These are phyloP conservation scores for Meiosimyza platycephala DNA, from an alignment of 2,888 invertebrate species.

Conservation along the genomic window DNA sequence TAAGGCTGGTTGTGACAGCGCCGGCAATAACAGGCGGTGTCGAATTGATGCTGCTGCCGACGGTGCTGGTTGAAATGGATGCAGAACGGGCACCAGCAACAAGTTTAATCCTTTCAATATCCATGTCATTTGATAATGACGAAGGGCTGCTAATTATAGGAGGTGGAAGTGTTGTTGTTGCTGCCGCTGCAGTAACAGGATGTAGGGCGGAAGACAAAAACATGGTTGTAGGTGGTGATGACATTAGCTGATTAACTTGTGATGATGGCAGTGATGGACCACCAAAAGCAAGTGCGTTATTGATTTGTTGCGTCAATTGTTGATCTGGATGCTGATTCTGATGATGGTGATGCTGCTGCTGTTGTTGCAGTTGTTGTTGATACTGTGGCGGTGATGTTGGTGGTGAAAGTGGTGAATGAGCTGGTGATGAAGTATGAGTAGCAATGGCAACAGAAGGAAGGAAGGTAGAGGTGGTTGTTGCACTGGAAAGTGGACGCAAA, in stretches of 20 bases:
- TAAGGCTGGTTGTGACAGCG: conserved; percentile 42
- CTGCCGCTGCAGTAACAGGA: conserved; percentile 34
- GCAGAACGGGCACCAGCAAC: conserved; percentile 58
- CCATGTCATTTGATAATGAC: conserved; percentile 56
- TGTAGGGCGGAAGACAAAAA: conserved; percentile 36
- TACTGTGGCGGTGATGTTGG: conserved; percentile 56
- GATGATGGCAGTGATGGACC: not conserved
- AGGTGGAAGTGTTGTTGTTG: conserved; percentile 39
- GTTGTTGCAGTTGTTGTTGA: conserved; percentile 38
- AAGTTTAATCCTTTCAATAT: conserved; percentile 66
- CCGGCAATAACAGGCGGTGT: conserved; percentile 34
- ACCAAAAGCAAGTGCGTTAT: conserved; percentile 32
- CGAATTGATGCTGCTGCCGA: not conserved
- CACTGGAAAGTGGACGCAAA: conserved; percentile 48
- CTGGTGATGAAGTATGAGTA: conserved; percentile 52
- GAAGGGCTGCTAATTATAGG: conserved; percentile 39
- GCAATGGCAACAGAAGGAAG: conserved; percentile 25
- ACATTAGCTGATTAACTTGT: conserved; percentile 42
- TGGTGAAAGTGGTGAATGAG: conserved; percentile 59
- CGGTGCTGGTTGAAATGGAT: conserved; percentile 44
- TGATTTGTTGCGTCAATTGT: conserved; percentile 32
- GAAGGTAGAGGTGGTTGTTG: conserved; percentile 37
- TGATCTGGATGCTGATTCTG: conserved; percentile 44
- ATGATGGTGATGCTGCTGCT: conserved; percentile 48
- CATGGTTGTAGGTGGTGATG: conserved; percentile 47